phyloP scores from a whole-genome alignment of 2,888 invertebrate genomes.

The Leptothorax acervorum region DNA sequence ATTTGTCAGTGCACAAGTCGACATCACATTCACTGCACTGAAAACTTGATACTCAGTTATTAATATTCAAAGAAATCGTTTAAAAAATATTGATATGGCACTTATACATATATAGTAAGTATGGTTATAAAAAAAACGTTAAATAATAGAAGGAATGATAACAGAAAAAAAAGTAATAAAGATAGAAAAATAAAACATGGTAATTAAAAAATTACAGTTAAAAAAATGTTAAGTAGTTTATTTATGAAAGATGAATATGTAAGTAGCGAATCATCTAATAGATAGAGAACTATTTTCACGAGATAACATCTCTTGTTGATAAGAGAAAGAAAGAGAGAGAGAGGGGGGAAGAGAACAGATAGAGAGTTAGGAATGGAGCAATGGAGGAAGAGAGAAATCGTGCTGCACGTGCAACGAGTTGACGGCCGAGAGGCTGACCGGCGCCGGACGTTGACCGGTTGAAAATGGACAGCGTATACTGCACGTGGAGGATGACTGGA shows the following conservation, averaged over 20 bases:
- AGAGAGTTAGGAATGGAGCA: neutral
- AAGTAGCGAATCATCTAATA: neutral
- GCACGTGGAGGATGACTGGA: constrained; percentile 38
- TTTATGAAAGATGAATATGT: neutral
- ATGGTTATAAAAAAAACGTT: too few species aligned
- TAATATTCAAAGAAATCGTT: too few species aligned
- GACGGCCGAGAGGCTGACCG: constrained; percentile 64
- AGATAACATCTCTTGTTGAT: neutral
- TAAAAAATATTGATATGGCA: too few species aligned
- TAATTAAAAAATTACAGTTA: neutral
- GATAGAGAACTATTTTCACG: neutral
- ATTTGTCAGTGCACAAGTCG: neutral
- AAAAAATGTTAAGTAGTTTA: neutral
- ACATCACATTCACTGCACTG: neutral
- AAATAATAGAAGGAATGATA: neutral
- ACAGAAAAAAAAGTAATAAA: neutral
- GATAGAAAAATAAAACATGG: neutral
- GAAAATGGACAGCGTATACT: constrained; percentile 70
- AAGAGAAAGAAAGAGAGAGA: neutral
- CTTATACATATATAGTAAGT: too few species aligned
- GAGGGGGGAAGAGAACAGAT: neutral
- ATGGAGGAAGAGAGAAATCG: constrained; percentile 40
- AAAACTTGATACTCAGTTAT: neutral
- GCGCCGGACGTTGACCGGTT: constrained; percentile 78
- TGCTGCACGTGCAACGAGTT: constrained; percentile 66